These are phyloP conservation scores for Beris chalybata DNA, from an alignment of 2,888 invertebrate species.

Conservation along the genomic window DNA sequence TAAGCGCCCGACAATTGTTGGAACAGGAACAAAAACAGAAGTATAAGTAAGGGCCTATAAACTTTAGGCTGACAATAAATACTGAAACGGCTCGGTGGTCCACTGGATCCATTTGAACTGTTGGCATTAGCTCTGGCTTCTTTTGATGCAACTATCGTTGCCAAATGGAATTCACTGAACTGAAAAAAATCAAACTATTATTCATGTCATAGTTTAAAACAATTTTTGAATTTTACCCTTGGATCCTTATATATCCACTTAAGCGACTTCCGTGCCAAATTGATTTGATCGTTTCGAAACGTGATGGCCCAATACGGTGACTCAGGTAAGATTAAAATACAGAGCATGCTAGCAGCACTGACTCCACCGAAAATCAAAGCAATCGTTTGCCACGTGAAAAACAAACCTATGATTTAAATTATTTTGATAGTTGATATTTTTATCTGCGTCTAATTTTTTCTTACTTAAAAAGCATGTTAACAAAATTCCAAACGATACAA, in stretches of 20 bases:
- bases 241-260: constrained; percentile 56
- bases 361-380: constrained; percentile 56
- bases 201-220: neutral
- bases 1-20: constrained; percentile 64
- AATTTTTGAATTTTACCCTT: constrained; percentile 44
- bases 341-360: constrained; percentile 49
- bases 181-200: constrained; percentile 5
- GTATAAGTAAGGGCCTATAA: constrained; percentile 59
- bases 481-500: constrained; percentile 62
- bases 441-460: neutral
- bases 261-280: constrained; percentile 53
- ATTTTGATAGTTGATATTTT: neutral
- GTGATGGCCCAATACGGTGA: constrained; percentile 62
- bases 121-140: constrained; percentile 1
- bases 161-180: constrained; percentile 33
- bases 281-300: constrained; percentile 51
- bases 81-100: neutral
- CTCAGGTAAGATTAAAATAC: constrained; percentile 59
- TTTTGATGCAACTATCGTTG: constrained; percentile 13
- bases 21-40: constrained; percentile 57
- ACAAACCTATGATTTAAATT: constrained; percentile 43
- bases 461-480: constrained; percentile 58
- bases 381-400: constrained; percentile 59
- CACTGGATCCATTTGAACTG: neutral
- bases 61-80: constrained; percentile 47